These are phyloP conservation scores for Catharus fuscescens DNA, from an alignment of 2,113 vertebrate genomes.

Conservation along the genomic window DNA sequence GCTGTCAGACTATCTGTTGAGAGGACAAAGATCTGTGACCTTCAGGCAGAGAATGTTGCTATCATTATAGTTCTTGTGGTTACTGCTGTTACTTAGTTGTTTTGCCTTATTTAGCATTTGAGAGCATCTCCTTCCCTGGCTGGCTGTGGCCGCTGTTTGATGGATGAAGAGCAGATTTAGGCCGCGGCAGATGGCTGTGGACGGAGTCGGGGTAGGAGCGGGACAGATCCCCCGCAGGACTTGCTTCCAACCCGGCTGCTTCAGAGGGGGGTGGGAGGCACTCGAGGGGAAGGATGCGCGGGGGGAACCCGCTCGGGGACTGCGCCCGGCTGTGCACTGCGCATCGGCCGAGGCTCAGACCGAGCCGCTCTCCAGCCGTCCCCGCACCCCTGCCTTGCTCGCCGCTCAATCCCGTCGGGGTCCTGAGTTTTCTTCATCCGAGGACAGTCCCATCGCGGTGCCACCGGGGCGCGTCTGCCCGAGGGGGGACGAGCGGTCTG, in stretches of 20 bases:
- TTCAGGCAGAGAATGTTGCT: neutral
- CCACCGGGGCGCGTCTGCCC: neutral
- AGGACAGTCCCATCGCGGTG: neutral
- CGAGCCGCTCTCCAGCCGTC: neutral
- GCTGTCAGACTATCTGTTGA: neutral
- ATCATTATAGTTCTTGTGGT: neutral
- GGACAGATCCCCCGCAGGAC: neutral
- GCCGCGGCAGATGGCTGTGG: neutral
- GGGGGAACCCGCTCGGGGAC: neutral
- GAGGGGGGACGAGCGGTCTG: accelerated
- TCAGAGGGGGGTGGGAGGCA: neutral
- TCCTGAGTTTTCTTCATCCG: neutral
- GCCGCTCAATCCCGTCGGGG: neutral
- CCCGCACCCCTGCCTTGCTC: neutral
- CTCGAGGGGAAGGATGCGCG: neutral
- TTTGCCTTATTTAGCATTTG: neutral
- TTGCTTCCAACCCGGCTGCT: neutral
- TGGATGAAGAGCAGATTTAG: neutral
- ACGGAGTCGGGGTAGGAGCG: accelerated
- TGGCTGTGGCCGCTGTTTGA: neutral
- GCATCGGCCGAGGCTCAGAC: neutral
- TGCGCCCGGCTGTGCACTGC: neutral
- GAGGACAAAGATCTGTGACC: neutral
- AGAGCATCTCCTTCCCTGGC: neutral
- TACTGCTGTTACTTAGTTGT: neutral